Conservation (phyloP, 1,140 invertebrate species). For the Seison nebaliae region DNA sequence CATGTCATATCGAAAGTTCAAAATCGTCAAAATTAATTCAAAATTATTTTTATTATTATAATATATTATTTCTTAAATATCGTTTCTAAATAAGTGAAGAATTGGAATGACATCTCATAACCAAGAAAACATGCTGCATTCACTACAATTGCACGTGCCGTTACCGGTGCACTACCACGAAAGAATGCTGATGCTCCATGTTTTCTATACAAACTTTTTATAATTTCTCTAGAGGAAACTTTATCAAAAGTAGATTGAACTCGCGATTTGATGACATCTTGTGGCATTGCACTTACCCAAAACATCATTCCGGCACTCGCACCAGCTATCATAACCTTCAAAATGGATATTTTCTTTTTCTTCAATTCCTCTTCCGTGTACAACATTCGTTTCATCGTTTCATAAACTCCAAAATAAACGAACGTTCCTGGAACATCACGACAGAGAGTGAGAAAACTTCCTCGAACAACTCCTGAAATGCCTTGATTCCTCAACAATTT, state of each 20-base stretch:
- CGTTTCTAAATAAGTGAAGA: no score
- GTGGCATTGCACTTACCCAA: constrained; percentile 78
- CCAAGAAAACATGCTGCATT: constrained; percentile 12
- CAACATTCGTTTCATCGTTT: constrained; percentile 55
- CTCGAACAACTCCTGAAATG: constrained; percentile 68
- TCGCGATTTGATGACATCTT: constrained; percentile 84
- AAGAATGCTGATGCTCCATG: constrained; percentile 7
- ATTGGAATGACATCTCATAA: constrained; percentile 8
- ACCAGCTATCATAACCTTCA: constrained; percentile 64
- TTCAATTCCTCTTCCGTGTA: constrained; percentile 17
- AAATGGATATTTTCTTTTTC: not conserved
- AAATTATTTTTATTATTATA: no score
- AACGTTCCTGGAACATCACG: constrained; percentile 85
- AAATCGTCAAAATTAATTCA: no score
- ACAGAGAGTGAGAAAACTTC: constrained; percentile 65
- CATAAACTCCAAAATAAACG: constrained; percentile 86
- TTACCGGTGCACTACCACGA: constrained; percentile 7
- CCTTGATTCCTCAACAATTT: constrained; percentile 75
- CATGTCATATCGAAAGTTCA: no score
- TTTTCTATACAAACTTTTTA: no score
- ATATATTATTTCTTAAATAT: no score
- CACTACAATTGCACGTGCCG: constrained; percentile 6
- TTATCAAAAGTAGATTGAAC: constrained; percentile 42
- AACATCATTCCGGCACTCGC: constrained; percentile 81
- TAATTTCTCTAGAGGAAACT: constrained; percentile 5